Evolutionary conservation across 92 coral and sea anemone genomes (phyloP), one percentile per base, ranked within the genome.

Genomic region (Parazoanthus swiftii): DNA sequence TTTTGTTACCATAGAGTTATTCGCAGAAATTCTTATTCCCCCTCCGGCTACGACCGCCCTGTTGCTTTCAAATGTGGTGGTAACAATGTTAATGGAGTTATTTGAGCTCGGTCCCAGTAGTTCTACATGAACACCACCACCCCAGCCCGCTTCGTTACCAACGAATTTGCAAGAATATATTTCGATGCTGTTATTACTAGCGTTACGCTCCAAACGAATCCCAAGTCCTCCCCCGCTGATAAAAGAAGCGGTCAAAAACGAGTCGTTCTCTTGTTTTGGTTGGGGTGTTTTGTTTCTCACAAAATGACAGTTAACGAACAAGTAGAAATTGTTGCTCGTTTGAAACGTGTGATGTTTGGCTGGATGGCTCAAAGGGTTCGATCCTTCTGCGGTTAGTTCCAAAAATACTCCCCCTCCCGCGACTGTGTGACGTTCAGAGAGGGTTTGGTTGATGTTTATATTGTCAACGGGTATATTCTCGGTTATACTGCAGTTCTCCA

Each of bases 141-240:
- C 98, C 95, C 98, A 94, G 14, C 85, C 89, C 8, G 98, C 98
- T 7, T 38, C 54, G 78, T 96, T 96, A 65, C 86, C 88, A 16
- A 26, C 65, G 81, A 96, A 96, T 35, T 26, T 21, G 85, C 85
- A 80, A 11, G 91, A 78, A 11, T 86, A 76, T 59, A 96, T 85
- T 8, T 73, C 39, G 82, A 96, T 63, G 26, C 51, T 86, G 84
- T 93, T 92, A 74, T 88, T 86, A n/a, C 89, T 86, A 18, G 97
- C 95, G 78, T 95, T 92, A 82, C 95, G 93, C 8, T 65, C 68
- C 0, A 96, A 78, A 50, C 72, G 89, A 37, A 92, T 65, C 20
- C 91, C 93, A 33, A 96, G 80, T 21, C 98, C 98, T 20, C 97
- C 98, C 13, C 98, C 98, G 15, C 90, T 91, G 74, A 91, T 88